Conservation (phyloP, 37 sponge, comb jelly and placozoan genomes). For the Chondrosia reniformis region DNA sequence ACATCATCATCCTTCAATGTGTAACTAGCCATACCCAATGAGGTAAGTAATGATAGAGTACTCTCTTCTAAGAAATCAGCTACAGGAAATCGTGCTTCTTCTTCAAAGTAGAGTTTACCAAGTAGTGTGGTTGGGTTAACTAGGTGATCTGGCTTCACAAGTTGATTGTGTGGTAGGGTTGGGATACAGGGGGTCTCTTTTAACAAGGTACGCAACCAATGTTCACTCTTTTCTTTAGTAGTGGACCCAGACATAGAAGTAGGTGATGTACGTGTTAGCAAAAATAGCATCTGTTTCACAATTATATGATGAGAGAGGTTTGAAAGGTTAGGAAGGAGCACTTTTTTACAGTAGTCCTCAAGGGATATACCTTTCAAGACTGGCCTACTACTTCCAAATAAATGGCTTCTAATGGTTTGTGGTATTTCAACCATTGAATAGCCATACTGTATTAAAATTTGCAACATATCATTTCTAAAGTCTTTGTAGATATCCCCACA, state of each 20-base stretch:
- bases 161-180: neutral
- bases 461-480: constrained; percentile 15
- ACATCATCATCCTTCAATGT: constrained; percentile 22
- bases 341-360: neutral
- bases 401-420: constrained; percentile 8
- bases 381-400: too few species aligned
- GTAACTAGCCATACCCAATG: constrained; percentile 34
- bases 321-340: neutral
- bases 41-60: neutral
- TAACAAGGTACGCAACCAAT: constrained; percentile 35
- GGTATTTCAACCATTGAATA: constrained; percentile 32
- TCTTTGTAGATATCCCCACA: neutral
- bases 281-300: too few species aligned
- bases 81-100: constrained; percentile 47
- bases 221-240: too few species aligned
- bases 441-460: neutral
- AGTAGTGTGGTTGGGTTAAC: constrained; percentile 30
- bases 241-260: too few species aligned
- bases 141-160: constrained; percentile 3
- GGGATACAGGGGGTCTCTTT: constrained; percentile 31
- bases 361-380: neutral
- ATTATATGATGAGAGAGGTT: neutral
- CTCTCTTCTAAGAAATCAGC: neutral
- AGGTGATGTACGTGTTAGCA: too few species aligned
- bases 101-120: constrained; percentile 3